A percentile compares a stretch with the other conserved stretches of the same genome.
These are phyloP conservation scores for Cepaea nemoralis DNA, from an alignment of 1,140 invertebrate species.

Conservation along the genomic window DNA sequence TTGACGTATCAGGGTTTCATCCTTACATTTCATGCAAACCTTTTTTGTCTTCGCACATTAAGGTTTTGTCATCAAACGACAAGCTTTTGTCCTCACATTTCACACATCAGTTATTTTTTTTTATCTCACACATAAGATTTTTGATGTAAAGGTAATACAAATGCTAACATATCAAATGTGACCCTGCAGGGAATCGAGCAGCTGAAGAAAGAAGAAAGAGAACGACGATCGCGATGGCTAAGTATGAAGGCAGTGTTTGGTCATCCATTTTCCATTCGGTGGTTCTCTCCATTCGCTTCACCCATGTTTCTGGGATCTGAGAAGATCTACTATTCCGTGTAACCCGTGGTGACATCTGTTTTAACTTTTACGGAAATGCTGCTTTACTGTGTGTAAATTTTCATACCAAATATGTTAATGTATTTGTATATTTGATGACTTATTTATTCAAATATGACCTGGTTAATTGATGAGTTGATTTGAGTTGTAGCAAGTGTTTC, in stretches of 20 bases:
- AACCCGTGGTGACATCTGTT: neutral
- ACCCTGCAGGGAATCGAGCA: conserved; percentile 92
- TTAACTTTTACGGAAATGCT: neutral
- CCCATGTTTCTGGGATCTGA: conserved; percentile 52
- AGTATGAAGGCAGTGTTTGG: conserved; percentile 95
- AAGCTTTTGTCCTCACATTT: too few relatives aligned
- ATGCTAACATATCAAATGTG: too few relatives aligned
- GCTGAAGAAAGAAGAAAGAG: conserved; percentile 93
- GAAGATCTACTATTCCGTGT: conserved; percentile 55
- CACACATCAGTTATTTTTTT: too few relatives aligned
- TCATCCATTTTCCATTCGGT: conserved; percentile 86
- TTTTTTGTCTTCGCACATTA: too few relatives aligned
- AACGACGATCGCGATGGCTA: conserved; percentile 90
- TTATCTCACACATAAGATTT: too few relatives aligned
- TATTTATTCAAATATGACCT: too few relatives aligned
- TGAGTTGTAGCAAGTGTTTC: too few relatives aligned
- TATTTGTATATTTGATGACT: neutral
- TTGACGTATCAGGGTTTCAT: too few relatives aligned
- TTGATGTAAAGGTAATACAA: too few relatives aligned
- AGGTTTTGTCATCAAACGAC: too few relatives aligned
- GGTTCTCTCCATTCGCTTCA: conserved; percentile 90
- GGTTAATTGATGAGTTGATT: too few relatives aligned
- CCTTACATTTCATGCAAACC: too few relatives aligned
- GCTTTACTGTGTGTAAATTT: neutral
- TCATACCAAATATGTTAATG: neutral